Base-by-base conservation (phyloP, 2,888 invertebrate species). In the Leistus spinibarbis region DNA sequence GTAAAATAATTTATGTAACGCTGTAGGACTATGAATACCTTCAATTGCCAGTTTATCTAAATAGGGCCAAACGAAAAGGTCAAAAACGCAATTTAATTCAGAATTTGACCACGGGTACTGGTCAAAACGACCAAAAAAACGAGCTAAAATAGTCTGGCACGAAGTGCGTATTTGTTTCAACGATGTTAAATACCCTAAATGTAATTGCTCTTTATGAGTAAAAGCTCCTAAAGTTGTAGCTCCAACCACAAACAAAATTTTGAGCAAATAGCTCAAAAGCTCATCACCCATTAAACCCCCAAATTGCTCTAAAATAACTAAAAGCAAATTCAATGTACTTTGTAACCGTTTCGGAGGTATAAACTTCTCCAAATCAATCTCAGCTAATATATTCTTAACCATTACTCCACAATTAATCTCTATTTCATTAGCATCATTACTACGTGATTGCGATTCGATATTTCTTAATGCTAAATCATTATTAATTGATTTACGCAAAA, bases 21-120 rank as follows among this genome's bases (percentile, higher is more conserved):
- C 90, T 0, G 96, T 95, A 0, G 96, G 95, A 79, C 91, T 92
- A 80, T 94, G 92, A 72, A 96, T 91, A 9, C 95, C 93, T 82
- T 98, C 97, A 64, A 90, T 86, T 0, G 92, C 90, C 16, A 98
- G 85, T 82, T 93, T 94, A 10, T 89, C 88, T 74, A 95, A 85
- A 81, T 91, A 89, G 0, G 96, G 96, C 92, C 94, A 96, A 9
- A 98, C 89, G 65, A 93, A 91, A 0, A 93, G 90, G 66, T 91
- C 87, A 82, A 94, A 96, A 17, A 97, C 82, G 0, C 93, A 91
- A 77, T 91, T 89, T 9, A 97, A 85, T 84, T 97, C 94, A 4
- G 87, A 85, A 20, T 86, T 82, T 3, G 87, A 87, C 94, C 95
- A 97, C 3, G 87, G 84, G 82, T 95, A 96, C 77, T 89, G 88